Evolutionary conservation across 64 coral and sea anemone species (phyloP), one percentile per base, ranked within the genome.

Genomic region (Actinia tenebrosa): DNA sequence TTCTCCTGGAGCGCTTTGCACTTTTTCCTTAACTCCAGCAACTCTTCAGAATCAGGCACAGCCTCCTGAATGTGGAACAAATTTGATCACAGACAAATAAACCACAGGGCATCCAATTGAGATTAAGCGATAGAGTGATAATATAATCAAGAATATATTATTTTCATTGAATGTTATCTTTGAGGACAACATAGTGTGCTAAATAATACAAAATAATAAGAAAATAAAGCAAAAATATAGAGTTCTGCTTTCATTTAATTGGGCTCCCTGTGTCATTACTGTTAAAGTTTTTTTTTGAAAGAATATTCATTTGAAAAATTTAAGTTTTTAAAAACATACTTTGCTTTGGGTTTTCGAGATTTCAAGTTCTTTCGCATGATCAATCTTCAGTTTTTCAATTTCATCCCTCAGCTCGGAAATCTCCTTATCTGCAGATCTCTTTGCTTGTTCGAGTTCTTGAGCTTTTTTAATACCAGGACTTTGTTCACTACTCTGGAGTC

Each of bases 1-100:
- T 91, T 83, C 45, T 87, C 84, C 22, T 80, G 54, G 44, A 91
- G 59, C 45, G 60, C 84, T 64, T 23, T 69, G 45, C 77, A 79
- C 77, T 79, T 79, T 44, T 45, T 79, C 37, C 77, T 43, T 19
- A 44, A 44, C 43, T 79, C 77, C 16, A 45, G 13, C n/a, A 79
- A 44, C 77, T 79, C 77, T 44, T 68, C 20, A 8, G 64, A 68
- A 22, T 68, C 64, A n/a, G 64, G 23, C 4, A 68, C 7, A 2
- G 20, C 63, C 63, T 22, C 63, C 63, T 66, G 2, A 22, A 19
- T 22, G 2, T 0, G n/a, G 4, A 16, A 66, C 47, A 50, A 37
- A 50, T 50, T 5, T 50, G 47, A 50, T 50, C 47, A 50, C 47
- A 5, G 7, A 8, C 47, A 50, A 50, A 50, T 37, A 37, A 37